Evolutionary conservation across 2,797 vertebrate genomes (phyloP).

Genomic region (Poeciliopsis presidionis): DNA sequence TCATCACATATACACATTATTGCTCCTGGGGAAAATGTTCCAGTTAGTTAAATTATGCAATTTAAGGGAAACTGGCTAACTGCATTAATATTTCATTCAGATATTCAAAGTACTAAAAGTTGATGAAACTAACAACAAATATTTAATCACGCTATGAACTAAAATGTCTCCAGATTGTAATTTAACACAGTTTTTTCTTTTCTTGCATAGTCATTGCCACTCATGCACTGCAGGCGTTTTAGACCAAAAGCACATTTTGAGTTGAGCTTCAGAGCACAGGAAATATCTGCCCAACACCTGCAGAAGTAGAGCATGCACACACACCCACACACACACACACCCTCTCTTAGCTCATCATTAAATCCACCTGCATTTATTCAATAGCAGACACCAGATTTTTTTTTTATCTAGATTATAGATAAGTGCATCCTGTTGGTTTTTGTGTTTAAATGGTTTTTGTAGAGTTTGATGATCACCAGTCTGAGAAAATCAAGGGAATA

Average conservation of each 20-base stretch:
- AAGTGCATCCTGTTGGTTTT: neutral
- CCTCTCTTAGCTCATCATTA: conserved; percentile 3
- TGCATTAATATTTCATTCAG: neutral
- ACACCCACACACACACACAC: conserved; percentile 12
- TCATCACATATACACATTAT: neutral
- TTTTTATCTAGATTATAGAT: too few relatives aligned
- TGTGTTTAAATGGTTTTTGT: neutral
- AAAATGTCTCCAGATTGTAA: neutral
- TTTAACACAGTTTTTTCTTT: too few relatives aligned
- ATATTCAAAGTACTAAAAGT: neutral
- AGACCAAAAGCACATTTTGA: conserved; percentile 40
- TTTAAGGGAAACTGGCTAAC: neutral
- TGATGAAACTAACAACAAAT: neutral
- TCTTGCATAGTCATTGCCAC: neutral
- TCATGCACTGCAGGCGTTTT: neutral
- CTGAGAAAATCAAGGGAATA: neutral
- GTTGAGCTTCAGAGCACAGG: conserved; percentile 31
- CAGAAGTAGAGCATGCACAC: conserved; percentile 39
- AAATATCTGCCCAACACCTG: conserved; percentile 30
- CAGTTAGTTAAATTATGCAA: neutral
- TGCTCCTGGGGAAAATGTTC: too few relatives aligned
- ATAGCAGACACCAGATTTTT: conserved; percentile 37
- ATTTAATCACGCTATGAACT: neutral
- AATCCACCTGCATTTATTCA: conserved; percentile 65
- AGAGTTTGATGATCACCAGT: neutral